These are phyloP conservation scores for Hemiscyllium ocellatum DNA, from an alignment of 2,113 vertebrate species.

Conservation along the genomic window DNA sequence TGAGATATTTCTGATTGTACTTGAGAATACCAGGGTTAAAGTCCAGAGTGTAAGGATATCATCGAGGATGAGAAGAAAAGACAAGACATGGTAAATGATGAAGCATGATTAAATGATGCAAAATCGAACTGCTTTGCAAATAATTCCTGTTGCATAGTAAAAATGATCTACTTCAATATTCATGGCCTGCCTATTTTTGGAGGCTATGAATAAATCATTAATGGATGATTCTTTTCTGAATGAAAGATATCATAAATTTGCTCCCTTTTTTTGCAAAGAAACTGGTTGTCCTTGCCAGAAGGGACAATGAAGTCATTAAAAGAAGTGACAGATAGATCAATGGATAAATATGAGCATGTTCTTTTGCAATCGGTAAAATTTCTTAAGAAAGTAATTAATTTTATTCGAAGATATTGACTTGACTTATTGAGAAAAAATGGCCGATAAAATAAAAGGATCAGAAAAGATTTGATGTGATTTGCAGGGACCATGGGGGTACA, in stretches of 20 bases:
- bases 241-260: neutral
- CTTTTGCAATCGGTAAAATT: neutral
- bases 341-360: neutral
- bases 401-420: neutral
- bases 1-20: neutral
- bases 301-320: slow-evolving; percentile 10
- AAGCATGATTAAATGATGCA: slow-evolving; percentile 13
- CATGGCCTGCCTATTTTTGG: neutral
- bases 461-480: neutral
- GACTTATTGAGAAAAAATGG: neutral
- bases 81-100: neutral
- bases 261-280: neutral
- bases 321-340: neutral
- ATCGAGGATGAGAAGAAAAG: neutral
- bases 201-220: slow-evolving; percentile 24
- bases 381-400: neutral
- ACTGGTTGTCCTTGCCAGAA: neutral
- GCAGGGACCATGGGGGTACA: neutral
- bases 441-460: neutral
- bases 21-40: neutral
- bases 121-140: neutral
- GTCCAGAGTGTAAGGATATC: neutral
- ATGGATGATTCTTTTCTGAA: neutral
- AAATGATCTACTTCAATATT: slow-evolving; percentile 13
- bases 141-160: neutral